Base-by-base conservation (phyloP, 53 echinoderm and acorn worm species). In the Holothuria scabra region DNA sequence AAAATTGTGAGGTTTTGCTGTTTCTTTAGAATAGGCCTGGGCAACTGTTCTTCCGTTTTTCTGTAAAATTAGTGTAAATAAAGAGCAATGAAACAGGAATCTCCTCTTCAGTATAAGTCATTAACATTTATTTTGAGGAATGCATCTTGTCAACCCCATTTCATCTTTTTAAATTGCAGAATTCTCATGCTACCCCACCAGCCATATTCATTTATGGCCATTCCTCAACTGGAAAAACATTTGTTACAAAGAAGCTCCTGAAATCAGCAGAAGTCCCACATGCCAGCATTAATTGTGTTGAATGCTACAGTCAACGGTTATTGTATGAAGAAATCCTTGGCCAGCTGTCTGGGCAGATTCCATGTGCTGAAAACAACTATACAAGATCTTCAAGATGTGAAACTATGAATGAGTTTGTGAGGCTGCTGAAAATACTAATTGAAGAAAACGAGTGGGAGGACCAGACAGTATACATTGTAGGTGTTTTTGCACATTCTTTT, bases 381-480 rank as follows among this genome's bases (percentile, higher is more conserved):
- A 58, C 85, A 35, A 84, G 87, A 70, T 90, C 80, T 46, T 85
- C 93, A n/a, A 84, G 92, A 25, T 96, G 93, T 56, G 96, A 96
- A 35, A 96, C 86, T 76, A 86, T 88, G 79, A 96, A 90, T 84
- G 90, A 91, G 46, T 96, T 96, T 90, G 92, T 92, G 37, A 67
- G 96, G 46, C 68, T 93, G 59, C 76, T 96, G 74, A 84, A 69
- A 63, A 87, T 85, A 80, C 72, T 90, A 11, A 89, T 91, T 37
- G 83, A 72, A 28, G 92, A 93, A 32, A 87, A 86, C 48, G 60
- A 66, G 12, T 52, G 88, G 46, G 79, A 89, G 34, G 31, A 78
- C 23, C 79, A 91, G 52, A 96, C 96, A 13, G 85, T 96, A 21
- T 96, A 96, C 60, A 93, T 95, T 66, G 96, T 96, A 71, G 93